phyloP scores from a whole-genome alignment of 2,797 vertebrate species.

The Syngnathus acus region DNA sequence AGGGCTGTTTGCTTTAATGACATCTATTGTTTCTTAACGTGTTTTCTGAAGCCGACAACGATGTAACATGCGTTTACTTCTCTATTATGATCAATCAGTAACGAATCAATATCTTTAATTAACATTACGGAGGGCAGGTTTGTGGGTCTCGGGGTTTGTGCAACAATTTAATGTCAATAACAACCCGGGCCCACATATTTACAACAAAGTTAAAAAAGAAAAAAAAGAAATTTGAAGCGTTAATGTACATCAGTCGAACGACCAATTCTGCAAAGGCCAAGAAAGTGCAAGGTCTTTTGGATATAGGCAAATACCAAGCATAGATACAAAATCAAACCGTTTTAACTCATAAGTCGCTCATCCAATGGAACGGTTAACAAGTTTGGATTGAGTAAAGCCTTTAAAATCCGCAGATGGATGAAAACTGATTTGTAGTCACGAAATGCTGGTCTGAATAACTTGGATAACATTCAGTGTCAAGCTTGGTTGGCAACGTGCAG shows the following conservation, averaged over 20 bases:
- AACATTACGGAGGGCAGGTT: background rate
- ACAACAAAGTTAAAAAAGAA: background rate
- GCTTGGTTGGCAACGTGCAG: slow-evolving; percentile 41
- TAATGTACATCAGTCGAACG: slow-evolving; percentile 61
- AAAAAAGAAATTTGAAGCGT: slow-evolving; percentile 50
- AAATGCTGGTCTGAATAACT: slow-evolving; percentile 43
- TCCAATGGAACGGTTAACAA: background rate
- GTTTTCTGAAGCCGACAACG: background rate
- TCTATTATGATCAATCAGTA: too few relatives aligned
- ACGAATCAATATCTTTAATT: background rate
- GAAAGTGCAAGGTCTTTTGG: slow-evolving; percentile 58
- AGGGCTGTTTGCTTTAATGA: background rate
- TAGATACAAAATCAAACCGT: slow-evolving; percentile 56
- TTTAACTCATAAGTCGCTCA: slow-evolving; percentile 32
- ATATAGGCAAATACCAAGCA: slow-evolving; percentile 63
- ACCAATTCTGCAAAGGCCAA: slow-evolving; percentile 55
- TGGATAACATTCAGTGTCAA: slow-evolving; percentile 46
- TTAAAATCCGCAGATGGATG: slow-evolving; percentile 32
- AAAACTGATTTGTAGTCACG: slow-evolving; percentile 28
- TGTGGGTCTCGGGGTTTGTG: background rate
- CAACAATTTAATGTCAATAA: slow-evolving; percentile 24
- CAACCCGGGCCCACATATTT: slow-evolving; percentile 43
- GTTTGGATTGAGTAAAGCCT: slow-evolving; percentile 26
- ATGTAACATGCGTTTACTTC: background rate
- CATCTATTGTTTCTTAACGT: background rate